Percentiles rank a stretch among this genome's conserved stretches.
phyloP scores from a whole-genome alignment of 1,140 invertebrate species.

The Drosophila bocqueti region DNA sequence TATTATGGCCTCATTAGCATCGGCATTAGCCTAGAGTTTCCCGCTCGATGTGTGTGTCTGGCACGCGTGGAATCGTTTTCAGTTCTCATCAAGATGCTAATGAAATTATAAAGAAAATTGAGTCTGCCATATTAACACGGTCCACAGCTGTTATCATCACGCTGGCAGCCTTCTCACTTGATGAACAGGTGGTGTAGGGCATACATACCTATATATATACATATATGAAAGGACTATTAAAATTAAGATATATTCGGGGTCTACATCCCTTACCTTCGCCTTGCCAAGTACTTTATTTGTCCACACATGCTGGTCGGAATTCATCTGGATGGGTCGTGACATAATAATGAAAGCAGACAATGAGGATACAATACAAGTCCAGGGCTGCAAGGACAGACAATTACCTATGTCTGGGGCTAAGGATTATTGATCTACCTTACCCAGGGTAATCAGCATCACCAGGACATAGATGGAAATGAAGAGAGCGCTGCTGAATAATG shows the following conservation, averaged over 20 bases:
- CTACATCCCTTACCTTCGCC: background rate
- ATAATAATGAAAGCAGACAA: slow-evolving; percentile 22
- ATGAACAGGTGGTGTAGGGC: slow-evolving; percentile 9
- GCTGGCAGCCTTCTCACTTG: slow-evolving; percentile 2
- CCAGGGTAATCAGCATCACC: slow-evolving; percentile 5
- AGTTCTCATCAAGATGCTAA: slow-evolving; percentile 74
- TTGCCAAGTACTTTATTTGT: slow-evolving; percentile 6
- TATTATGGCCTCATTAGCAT: slow-evolving; percentile 81
- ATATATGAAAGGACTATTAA: background rate
- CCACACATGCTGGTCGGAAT: slow-evolving; percentile 8
- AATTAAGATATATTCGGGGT: background rate
- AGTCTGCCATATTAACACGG: slow-evolving; percentile 72
- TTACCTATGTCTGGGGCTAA: background rate
- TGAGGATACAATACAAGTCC: slow-evolving; percentile 19
- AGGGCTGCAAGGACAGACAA: slow-evolving; percentile 10
- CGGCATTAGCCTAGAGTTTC: slow-evolving; percentile 61
- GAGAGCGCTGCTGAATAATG: slow-evolving; percentile 8
- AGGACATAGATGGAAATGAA: slow-evolving; percentile 2
- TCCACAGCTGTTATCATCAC: slow-evolving; percentile 12
- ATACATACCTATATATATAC: background rate
- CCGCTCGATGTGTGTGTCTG: slow-evolving; percentile 26
- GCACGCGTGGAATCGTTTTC: slow-evolving; percentile 58
- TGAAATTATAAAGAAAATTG: slow-evolving; percentile 80
- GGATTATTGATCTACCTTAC: slow-evolving; percentile 2
- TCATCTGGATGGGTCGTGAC: slow-evolving; percentile 12